These are phyloP conservation scores for Cydia fagiglandana DNA, from an alignment of 1,140 invertebrate genomes.

Conservation along the genomic window DNA sequence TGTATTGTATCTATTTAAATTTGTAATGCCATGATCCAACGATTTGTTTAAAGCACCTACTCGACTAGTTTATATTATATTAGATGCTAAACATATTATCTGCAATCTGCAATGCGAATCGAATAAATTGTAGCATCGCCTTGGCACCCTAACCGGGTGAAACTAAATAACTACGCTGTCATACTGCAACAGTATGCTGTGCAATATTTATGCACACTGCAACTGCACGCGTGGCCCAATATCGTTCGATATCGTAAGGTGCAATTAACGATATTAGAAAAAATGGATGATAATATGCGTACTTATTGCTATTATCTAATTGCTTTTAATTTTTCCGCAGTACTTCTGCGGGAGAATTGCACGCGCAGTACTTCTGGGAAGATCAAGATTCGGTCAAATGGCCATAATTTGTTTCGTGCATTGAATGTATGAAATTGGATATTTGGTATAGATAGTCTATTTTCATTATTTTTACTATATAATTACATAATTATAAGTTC, in stretches of 20 bases:
- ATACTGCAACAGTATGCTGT: not conserved
- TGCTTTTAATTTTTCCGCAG: not conserved
- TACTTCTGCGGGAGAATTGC: too few species aligned
- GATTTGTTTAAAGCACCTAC: too few species aligned
- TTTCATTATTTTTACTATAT: too few species aligned
- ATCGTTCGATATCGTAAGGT: not conserved
- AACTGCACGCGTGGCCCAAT: slow-evolving; percentile 1
- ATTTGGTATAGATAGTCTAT: too few species aligned
- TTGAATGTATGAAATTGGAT: too few species aligned
- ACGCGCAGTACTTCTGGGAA: too few species aligned
- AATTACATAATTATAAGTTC: too few species aligned
- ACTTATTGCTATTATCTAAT: too few species aligned
- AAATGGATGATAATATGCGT: not conserved
- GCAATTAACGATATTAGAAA: not conserved
- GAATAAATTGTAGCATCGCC: not conserved
- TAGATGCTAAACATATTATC: not conserved
- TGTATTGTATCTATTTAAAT: too few species aligned
- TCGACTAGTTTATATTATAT: not conserved
- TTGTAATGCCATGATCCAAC: too few species aligned
- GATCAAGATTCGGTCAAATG: too few species aligned
- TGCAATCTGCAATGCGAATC: not conserved
- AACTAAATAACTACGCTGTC: slow-evolving; percentile 7
- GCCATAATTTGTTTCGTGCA: too few species aligned
- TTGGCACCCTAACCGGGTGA: not conserved
- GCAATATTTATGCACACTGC: slow-evolving; percentile 7